These are phyloP conservation scores for Papilio polytes DNA, from an alignment of 1,140 invertebrate species.

Conservation along the genomic window DNA sequence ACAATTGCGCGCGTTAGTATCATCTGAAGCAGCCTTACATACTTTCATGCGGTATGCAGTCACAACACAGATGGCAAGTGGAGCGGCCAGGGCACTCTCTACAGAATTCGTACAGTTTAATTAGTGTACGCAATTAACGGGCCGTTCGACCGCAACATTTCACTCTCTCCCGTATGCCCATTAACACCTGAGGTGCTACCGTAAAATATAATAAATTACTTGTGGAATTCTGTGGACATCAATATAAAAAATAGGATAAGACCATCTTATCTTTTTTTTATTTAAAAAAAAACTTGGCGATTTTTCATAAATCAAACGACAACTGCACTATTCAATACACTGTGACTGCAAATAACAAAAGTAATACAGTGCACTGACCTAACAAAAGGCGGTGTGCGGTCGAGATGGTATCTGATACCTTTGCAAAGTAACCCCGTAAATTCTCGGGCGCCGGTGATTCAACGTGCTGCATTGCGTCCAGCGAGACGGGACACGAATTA, in stretches of 20 bases:
- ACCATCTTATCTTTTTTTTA: no score
- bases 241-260: no score
- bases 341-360: slow-evolving; percentile 37
- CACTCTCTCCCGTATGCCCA: slow-evolving; percentile 63
- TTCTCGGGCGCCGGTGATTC: slow-evolving; percentile 37
- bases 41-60: slow-evolving; percentile 67
- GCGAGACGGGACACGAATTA: background rate
- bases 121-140: slow-evolving; percentile 71
- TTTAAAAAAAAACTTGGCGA: background rate
- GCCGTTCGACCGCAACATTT: slow-evolving; percentile 61
- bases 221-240: background rate
- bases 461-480: slow-evolving; percentile 30
- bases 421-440: slow-evolving; percentile 44
- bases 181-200: background rate
- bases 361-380: slow-evolving; percentile 42
- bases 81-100: slow-evolving; percentile 79
- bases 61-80: slow-evolving; percentile 78
- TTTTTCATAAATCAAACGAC: background rate
- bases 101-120: slow-evolving; percentile 75
- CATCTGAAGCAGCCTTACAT: slow-evolving; percentile 49
- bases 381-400: slow-evolving; percentile 47
- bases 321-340: background rate
- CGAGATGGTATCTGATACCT: slow-evolving; percentile 40
- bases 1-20: background rate
- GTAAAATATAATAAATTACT: background rate